Percentiles rank a stretch among this genome's conserved stretches.
phyloP scores from a whole-genome alignment of 2,888 invertebrate species.

The Oxystoma pomonae region DNA sequence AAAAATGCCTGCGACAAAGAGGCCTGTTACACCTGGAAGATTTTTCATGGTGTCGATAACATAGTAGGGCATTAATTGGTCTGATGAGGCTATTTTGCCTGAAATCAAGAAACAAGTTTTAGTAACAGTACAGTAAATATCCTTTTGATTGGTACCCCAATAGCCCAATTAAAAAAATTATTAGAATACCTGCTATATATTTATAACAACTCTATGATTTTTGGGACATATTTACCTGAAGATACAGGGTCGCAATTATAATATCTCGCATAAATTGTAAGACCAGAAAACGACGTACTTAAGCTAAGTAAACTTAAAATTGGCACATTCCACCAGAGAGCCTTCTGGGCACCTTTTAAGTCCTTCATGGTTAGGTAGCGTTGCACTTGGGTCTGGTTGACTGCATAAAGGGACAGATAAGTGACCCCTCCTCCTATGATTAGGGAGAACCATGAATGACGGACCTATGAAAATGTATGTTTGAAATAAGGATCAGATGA shows the following conservation, averaged over 20 bases:
- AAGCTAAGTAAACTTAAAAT: slow-evolving; percentile 70
- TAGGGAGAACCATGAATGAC: slow-evolving; percentile 81
- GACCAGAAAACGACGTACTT: slow-evolving; percentile 64
- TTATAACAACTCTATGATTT: not conserved
- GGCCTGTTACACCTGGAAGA: slow-evolving; percentile 76
- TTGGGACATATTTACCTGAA: slow-evolving; percentile 44
- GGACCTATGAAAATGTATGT: too few relatives aligned
- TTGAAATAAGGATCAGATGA: too few relatives aligned
- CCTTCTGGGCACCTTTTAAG: slow-evolving; percentile 63
- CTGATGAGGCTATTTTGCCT: not conserved
- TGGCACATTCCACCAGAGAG: slow-evolving; percentile 80
- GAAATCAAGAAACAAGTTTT: not conserved
- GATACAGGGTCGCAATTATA: slow-evolving; percentile 74
- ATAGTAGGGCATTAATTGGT: slow-evolving; percentile 67
- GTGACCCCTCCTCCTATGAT: slow-evolving; percentile 77
- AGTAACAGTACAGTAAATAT: too few relatives aligned
- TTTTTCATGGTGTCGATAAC: slow-evolving; percentile 71
- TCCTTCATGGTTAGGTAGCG: slow-evolving; percentile 67
- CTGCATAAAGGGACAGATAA: slow-evolving; percentile 77
- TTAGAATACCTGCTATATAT: not conserved
- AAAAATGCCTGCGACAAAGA: slow-evolving; percentile 89
- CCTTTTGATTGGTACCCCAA: not conserved
- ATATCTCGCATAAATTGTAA: slow-evolving; percentile 83
- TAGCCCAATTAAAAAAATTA: too few relatives aligned
- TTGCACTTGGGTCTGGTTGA: slow-evolving; percentile 83